Evolutionary conservation across 2,113 vertebrate genomes (phyloP), one percentile per base, ranked within the genome.

Genomic region (Pluvialis apricaria): DNA sequence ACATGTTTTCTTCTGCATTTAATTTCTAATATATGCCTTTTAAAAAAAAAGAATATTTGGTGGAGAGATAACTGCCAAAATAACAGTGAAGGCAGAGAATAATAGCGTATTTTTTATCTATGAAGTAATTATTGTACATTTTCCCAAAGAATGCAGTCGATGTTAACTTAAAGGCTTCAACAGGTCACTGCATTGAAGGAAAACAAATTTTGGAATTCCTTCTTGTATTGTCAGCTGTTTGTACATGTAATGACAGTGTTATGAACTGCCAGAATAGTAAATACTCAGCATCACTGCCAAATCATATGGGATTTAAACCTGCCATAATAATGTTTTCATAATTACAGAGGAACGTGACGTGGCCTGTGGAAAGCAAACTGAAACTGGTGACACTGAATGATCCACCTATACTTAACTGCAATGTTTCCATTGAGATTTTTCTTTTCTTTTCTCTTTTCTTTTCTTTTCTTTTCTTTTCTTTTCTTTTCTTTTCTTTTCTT

Each of bases 181-280:
- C 82, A 31, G 83, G n/a, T 92, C 66, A 75, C 11, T 58, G 61
- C 54, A 45, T 61, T 76, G 62, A 68, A 82, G 78, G 75, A 95
- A 87, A 78, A 79, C 65, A 88, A 73, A 49, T 70, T 95, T 94
- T 82, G 49, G 31, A 86, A 76, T 93, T 94, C 42, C 13, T 91
- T 82, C 47, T 80, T 72, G n/a, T 70, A 61, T 54, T 90, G n/a
- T 94, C 73, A 90, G 62, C 57, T 90, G 51, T 84, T 95, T 88
- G 47, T 73, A 75, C 65, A 84, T 92, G 70, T 81, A 92, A 92
- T 84, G 61, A 90, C 78, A 91, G 28, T 34, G 36, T 85, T 93
- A 91, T 95, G 61, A 84, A 44, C 82, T 86, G 76, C 55, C 64
- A 94, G 86, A 26, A 17, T 38, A 70, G 31, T 88, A 94, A 97